Evolutionary conservation across 2,113 vertebrate genomes (phyloP).

Genomic region (Lucifuga dentata): DNA sequence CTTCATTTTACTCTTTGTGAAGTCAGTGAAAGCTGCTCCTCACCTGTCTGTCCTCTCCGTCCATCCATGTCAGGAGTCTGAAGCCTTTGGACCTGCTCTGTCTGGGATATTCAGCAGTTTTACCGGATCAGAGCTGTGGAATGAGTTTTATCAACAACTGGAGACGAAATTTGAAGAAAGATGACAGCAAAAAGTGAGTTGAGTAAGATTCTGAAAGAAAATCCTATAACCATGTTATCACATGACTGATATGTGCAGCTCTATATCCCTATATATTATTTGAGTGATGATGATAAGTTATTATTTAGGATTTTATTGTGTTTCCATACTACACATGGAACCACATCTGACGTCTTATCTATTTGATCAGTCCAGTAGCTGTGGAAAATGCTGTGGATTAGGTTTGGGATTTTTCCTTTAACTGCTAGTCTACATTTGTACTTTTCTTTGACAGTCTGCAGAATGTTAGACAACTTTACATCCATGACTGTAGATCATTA

Average conservation of each 20-base stretch:
- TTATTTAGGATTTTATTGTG: too few relatives aligned
- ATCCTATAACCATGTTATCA: neutral
- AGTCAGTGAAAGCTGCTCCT: neutral
- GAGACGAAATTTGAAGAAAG: constrained; percentile 74
- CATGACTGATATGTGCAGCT: too few relatives aligned
- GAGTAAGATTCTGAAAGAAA: neutral
- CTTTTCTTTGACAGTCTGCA: constrained; percentile 12
- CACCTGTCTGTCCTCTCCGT: neutral
- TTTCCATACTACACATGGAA: too few relatives aligned
- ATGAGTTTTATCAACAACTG: constrained; percentile 81
- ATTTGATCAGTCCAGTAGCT: neutral
- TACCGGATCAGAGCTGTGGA: constrained; percentile 47
- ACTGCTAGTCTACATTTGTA: neutral
- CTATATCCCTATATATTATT: too few relatives aligned
- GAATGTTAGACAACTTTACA: constrained; percentile 51
- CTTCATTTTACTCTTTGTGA: neutral
- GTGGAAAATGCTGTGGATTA: neutral
- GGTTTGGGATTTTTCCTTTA: neutral
- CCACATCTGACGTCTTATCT: neutral
- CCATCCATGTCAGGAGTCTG: constrained; percentile 31
- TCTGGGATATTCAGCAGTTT: constrained; percentile 22
- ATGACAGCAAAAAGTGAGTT: constrained; percentile 78
- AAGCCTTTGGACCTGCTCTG: constrained; percentile 13
- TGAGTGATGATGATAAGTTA: too few relatives aligned
- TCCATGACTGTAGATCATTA: neutral